Percentiles rank a stretch among this genome's conserved stretches.
These are phyloP conservation scores for Protobothrops mucrosquamatus DNA, from an alignment of 2,113 vertebrate species.

Conservation along the genomic window DNA sequence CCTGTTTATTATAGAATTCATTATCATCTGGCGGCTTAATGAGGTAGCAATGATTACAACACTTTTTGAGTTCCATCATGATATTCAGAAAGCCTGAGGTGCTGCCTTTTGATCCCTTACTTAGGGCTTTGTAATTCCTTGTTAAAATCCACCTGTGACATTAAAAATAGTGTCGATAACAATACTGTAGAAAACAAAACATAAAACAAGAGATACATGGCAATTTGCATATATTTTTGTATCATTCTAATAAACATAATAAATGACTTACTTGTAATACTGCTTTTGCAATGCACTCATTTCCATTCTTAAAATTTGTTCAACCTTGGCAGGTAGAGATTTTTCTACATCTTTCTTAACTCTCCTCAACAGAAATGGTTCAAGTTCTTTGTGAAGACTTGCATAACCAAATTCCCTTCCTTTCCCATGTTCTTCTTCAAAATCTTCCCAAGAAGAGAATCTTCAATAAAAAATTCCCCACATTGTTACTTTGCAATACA, in stretches of 20 bases:
- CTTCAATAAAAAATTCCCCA: constrained; percentile 64
- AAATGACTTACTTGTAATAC: constrained; percentile 91
- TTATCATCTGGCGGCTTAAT: constrained; percentile 95
- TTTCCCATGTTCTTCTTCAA: constrained; percentile 97
- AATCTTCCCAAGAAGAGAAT: constrained; percentile 96
- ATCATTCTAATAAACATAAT: background rate
- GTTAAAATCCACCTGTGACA: constrained; percentile 93
- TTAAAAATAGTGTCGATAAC: background rate
- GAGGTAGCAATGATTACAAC: constrained; percentile 99
- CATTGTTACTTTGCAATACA: background rate
- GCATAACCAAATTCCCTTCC: constrained; percentile 94
- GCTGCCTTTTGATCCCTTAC: constrained; percentile 98
- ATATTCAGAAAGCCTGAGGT: constrained; percentile 98
- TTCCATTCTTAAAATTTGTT: constrained; percentile 96
- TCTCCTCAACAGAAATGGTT: constrained; percentile 91
- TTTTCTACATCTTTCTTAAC: constrained; percentile 99
- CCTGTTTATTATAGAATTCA: constrained; percentile 90
- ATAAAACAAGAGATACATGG: background rate
- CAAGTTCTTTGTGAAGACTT: constrained; percentile 96
- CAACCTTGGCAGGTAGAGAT: constrained; percentile 97
- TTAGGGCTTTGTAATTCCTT: constrained; percentile 97
- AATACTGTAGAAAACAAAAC: background rate
- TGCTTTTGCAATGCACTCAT: constrained; percentile 99
- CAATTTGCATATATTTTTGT: background rate
- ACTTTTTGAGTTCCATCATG: constrained; percentile 99